These are phyloP conservation scores for Poeciliopsis retropinna DNA, from an alignment of 2,113 vertebrate genomes.

Conservation along the genomic window DNA sequence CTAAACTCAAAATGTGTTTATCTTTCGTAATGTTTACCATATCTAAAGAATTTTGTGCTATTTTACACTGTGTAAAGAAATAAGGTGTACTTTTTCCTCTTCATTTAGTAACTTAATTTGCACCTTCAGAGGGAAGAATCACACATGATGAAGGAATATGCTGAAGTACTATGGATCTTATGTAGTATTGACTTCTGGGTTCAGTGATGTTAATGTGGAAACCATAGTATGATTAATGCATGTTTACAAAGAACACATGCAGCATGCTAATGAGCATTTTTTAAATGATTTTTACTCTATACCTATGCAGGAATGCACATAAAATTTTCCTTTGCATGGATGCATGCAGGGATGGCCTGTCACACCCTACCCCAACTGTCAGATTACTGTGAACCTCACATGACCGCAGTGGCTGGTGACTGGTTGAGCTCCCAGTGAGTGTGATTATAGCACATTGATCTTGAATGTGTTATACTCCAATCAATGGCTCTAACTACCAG, in stretches of 20 bases:
- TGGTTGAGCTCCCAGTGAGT: constrained; percentile 29
- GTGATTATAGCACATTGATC: constrained; percentile 66
- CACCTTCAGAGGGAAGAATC: constrained; percentile 20
- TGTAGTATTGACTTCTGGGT: constrained; percentile 49
- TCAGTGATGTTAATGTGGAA: constrained; percentile 30
- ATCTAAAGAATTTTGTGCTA: neutral
- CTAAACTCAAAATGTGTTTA: neutral
- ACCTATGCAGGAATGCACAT: constrained; percentile 29
- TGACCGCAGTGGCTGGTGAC: constrained; percentile 42
- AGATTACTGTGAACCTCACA: constrained; percentile 24
- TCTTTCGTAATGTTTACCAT: neutral
- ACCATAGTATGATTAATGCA: constrained; percentile 48
- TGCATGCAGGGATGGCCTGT: neutral
- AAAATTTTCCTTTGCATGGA: constrained; percentile 44
- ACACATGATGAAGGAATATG: constrained; percentile 45
- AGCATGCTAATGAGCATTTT: constrained; percentile 24
- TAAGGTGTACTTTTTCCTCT: constrained; percentile 4
- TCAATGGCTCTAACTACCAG: constrained; percentile 66
- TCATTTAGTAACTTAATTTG: neutral
- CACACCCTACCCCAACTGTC: constrained; percentile 5
- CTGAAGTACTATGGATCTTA: constrained; percentile 43
- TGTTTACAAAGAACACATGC: constrained; percentile 27
- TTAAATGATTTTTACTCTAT: constrained; percentile 28
- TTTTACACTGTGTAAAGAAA: neutral
- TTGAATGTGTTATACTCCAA: constrained; percentile 58